A percentile compares a stretch with the other conserved stretches of the same genome.
Evolutionary conservation across 2,113 vertebrate genomes (phyloP).

Genomic region (Pedionomus torquatus): DNA sequence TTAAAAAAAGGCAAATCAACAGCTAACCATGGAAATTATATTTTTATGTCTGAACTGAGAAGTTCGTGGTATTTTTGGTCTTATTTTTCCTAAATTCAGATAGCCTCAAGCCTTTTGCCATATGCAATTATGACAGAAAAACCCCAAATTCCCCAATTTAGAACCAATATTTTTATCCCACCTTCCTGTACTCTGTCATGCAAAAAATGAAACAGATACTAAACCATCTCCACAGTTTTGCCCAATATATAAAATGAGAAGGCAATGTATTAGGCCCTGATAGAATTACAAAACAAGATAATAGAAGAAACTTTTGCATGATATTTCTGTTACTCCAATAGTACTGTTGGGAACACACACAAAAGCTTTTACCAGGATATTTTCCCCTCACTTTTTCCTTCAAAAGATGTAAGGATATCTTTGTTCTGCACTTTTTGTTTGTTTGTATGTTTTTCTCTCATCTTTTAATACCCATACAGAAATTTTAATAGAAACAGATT

Average conservation of each 20-base stretch:
- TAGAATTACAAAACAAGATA: background rate
- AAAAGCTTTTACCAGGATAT: background rate
- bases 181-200: background rate
- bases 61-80: background rate
- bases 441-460: background rate
- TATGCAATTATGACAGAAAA: background rate
- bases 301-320: background rate
- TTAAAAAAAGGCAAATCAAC: background rate
- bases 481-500: background rate
- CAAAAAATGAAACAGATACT: background rate
- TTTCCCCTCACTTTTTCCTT: background rate
- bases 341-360: background rate
- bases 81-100: background rate
- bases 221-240: background rate
- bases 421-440: background rate
- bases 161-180: fast-evolving
- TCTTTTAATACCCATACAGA: background rate
- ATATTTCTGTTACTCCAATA: background rate
- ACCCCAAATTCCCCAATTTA: background rate
- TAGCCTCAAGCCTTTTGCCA: background rate
- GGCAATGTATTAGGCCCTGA: fast-evolving
- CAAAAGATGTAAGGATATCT: background rate
- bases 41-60: background rate
- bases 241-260: background rate
- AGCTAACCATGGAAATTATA: background rate